Evolutionary conservation across 2,113 vertebrate genomes (phyloP), one percentile per base, ranked within the genome.

Genomic region (Hemibagrus wyckioides): DNA sequence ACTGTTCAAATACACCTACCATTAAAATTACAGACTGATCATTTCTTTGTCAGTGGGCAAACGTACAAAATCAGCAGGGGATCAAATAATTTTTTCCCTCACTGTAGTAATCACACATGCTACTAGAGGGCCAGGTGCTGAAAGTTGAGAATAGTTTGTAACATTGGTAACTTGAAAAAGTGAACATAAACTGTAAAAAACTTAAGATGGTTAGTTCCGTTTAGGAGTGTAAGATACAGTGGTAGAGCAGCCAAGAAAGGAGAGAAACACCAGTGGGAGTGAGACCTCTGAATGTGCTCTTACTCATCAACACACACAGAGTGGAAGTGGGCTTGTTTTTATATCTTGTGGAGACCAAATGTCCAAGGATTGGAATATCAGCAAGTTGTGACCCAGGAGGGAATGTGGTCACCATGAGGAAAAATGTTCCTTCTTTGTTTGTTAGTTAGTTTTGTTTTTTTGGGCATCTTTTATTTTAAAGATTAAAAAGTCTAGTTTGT

Each of bases 211-310:
- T 86, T n/a, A 33, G 14, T 85, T 69, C 28, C 50, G 21, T 61
- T 83, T 65, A 65, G 73, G 56, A 80, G n/a, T 59, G 86, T 59
- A 79, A 73, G 50, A 76, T 73, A 41, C 11, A 25, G 52, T 84
- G 39, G 57, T 54, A 36, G 84, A 83, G 65, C 41, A 30, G 48
- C 56, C 67, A 83, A 44, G 36, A 63, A 73, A 52, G 39, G 52
- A 82, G 28, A 87, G 33, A 71, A 80, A 84, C 50, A 86, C 52
- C 73, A 82, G 88, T 80, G 67, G 88, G 88, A 86, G 84, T 89
- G 77, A 87, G 83, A 87, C 82, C 48, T 87, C 56, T 82, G 44
- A 89, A 80, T 84, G 54, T 80, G 80, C 61, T 85, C 77, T 80
- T 90, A 80, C 75, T 84, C 84, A 84, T 83, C 65, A 82, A 71